Base-by-base conservation (phyloP, 2,797 vertebrate species). In the Sebastes trivittatus region DNA sequence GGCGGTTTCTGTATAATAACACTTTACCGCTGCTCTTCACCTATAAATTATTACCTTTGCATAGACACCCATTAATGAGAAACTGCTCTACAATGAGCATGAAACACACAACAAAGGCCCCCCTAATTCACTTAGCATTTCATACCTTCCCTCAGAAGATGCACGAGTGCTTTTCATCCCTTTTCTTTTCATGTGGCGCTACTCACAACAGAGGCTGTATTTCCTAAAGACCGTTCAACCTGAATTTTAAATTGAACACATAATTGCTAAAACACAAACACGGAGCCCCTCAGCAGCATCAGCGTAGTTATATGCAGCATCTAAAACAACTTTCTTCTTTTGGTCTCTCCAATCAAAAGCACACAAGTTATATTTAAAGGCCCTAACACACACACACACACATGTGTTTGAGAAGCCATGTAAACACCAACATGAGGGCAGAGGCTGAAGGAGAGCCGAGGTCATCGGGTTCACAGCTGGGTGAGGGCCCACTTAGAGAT, bases 21-120 rank as follows among this genome's bases (percentile, higher is more conserved):
- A 82, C 32, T 52, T 38, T 16, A 36, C 38, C 10, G 58, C 32
- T 54, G 59, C 61, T 49, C 36, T 74, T 82, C 73, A 82, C 74
- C 55, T 82, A 52, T 75, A 77, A 60, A 75, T 59, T 22, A 27
- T 32, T 82, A 20, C 64, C 65, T 76, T 77, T 66, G 52, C 23
- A 63, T 16, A 72, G 81, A 84, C 72, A 46, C 69, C n/a, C 65
- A 78, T 76, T 90, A 92, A 93, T 90, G 85, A 93, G 74, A 87
- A 86, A 75, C 73, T 42, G 83, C 61, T 72, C 32, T 3, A 75
- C 85, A 84, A 72, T 81, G 67, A 90, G 83, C 72, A 89, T 23
- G 49, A 90, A 87, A 87, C 81, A 77, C 22, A 67, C 84, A 89
- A 89, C 85, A 93, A 93, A 92, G 79, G 38, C 82, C 29, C 7